phyloP scores from a whole-genome alignment of 2,113 vertebrate species.

The Ophiodon elongatus region DNA sequence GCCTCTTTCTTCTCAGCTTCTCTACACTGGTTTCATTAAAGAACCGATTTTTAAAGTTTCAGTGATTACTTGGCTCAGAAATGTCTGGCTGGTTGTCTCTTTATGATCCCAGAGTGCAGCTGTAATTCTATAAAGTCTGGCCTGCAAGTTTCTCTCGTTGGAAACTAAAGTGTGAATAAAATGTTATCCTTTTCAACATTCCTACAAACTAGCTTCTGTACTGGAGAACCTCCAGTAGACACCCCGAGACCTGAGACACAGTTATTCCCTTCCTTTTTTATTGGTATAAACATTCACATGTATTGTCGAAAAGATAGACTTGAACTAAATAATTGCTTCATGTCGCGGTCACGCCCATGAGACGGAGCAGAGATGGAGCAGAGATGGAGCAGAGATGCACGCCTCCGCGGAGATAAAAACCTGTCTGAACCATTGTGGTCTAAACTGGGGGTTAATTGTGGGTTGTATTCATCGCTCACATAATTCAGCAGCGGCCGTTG shows the following conservation, averaged over 20 bases:
- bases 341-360: neutral
- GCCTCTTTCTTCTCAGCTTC: slow-evolving; percentile 11
- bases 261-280: neutral
- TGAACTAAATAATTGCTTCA: neutral
- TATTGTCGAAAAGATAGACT: neutral
- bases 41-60: slow-evolving; percentile 54
- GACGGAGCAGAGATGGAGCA: neutral
- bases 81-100: slow-evolving; percentile 31
- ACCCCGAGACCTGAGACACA: neutral
- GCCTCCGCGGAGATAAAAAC: neutral
- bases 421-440: neutral
- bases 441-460: neutral
- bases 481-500: neutral
- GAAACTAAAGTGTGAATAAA: slow-evolving; percentile 45
- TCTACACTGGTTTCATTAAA: neutral
- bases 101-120: slow-evolving; percentile 32
- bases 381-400: too few relatives aligned
- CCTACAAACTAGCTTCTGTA: too few relatives aligned
- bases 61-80: slow-evolving; percentile 55
- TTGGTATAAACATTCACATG: neutral
- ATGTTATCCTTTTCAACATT: too few relatives aligned
- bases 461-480: neutral
- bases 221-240: too few relatives aligned
- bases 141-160: slow-evolving; percentile 45
- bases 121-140: slow-evolving; percentile 39